These are phyloP conservation scores for Ifrita kowaldi DNA, from an alignment of 2,113 vertebrate species.

Conservation along the genomic window DNA sequence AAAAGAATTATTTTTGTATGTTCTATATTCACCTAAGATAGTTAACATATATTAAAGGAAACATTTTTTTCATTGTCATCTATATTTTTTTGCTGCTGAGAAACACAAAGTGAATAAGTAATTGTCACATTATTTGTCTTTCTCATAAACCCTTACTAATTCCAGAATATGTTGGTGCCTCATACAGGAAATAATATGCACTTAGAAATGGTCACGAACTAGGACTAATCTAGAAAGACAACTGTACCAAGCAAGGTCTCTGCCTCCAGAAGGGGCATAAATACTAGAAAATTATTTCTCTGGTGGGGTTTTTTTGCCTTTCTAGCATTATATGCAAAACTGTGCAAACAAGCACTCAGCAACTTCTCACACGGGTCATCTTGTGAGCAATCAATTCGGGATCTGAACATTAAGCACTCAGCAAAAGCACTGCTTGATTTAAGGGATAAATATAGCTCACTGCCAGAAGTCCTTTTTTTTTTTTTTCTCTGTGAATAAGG, in stretches of 20 bases:
- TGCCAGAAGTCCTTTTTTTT: not conserved
- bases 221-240: not conserved
- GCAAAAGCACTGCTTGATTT: not conserved
- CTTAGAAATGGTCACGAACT: not conserved
- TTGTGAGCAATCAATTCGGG: not conserved
- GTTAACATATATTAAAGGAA: not conserved
- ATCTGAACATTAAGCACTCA: not conserved
- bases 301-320: not conserved
- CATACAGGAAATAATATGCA: not conserved
- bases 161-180: not conserved
- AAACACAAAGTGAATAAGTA: not conserved
- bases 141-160: not conserved
- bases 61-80: not conserved
- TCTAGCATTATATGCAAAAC: not conserved
- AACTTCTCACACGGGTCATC: not conserved
- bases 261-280: not conserved
- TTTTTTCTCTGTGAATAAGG: not conserved
- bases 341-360: not conserved
- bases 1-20: not conserved
- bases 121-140: not conserved
- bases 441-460: not conserved
- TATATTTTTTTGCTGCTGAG: not conserved
- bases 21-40: not conserved
- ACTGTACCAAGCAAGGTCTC: not conserved
- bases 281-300: not conserved